Evolutionary conservation across 2,888 invertebrate species (phyloP).

Genomic region (Clitarchus hookeri): DNA sequence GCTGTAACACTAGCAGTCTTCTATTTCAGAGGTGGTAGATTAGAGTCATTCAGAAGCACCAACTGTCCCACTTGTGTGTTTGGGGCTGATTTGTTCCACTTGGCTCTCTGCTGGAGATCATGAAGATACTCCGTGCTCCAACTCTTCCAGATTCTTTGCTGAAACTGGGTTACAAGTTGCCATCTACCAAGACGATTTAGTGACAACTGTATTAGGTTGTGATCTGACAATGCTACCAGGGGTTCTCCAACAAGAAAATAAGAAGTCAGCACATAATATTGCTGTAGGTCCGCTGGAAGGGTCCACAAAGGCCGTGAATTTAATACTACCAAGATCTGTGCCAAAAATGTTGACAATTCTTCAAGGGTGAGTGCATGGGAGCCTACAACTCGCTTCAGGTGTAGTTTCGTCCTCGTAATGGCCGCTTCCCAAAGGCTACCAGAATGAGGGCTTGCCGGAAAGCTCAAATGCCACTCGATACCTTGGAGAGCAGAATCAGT

Average conservation of each 20-base stretch:
- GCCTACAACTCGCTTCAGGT: slow-evolving; percentile 47
- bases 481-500: slow-evolving; percentile 29
- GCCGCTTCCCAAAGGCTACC: slow-evolving; percentile 51
- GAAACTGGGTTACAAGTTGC: slow-evolving; percentile 44
- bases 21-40: too few relatives aligned
- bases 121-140: slow-evolving; percentile 46
- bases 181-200: slow-evolving; percentile 43
- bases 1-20: too few relatives aligned
- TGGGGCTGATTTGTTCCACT: slow-evolving; percentile 40
- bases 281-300: slow-evolving; percentile 42
- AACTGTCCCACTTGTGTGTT: too few relatives aligned
- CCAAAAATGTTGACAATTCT: slow-evolving; percentile 44
- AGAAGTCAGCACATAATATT: slow-evolving; percentile 45
- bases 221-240: slow-evolving; percentile 42
- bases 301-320: slow-evolving; percentile 48
- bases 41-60: too few relatives aligned
- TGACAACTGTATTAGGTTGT: slow-evolving; percentile 38
- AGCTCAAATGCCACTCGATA: slow-evolving; percentile 50
- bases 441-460: slow-evolving; percentile 49
- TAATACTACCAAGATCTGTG: slow-evolving; percentile 45
- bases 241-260: slow-evolving; percentile 48
- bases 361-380: slow-evolving; percentile 47
- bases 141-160: slow-evolving; percentile 44
- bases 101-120: slow-evolving; percentile 46
- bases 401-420: slow-evolving; percentile 49